Base-by-base conservation (phyloP, 2,113 vertebrate species). In the Myxocyprinus asiaticus region DNA sequence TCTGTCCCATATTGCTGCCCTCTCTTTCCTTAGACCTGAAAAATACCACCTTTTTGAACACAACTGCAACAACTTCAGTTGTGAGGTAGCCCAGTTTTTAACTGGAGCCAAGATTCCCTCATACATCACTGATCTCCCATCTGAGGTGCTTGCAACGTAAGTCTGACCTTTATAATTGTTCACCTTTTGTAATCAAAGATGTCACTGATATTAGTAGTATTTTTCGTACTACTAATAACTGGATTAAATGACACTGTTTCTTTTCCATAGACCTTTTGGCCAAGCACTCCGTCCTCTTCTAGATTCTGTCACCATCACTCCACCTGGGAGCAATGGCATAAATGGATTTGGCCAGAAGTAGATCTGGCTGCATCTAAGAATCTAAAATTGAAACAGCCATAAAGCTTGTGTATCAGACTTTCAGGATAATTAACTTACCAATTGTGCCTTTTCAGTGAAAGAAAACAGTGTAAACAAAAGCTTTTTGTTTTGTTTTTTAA, bases 61-160 rank as follows among this genome's bases (percentile, higher is more conserved):
- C 91, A 99, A 99, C 91, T 99, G 98, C 90, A 99, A 99, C 92
- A 97, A 96, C 68, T 99, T 99, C 87, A 98, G 94, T 88, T 97
- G 98, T 2, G 98, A 99, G 92, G 95, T 99, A 84, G 95, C 97
- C 72, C 98, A 99, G 90, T 99, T 99, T 88, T 92, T 99, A 88
- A 99, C 97, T 0, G 97, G 97, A 78, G 91, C 86, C 79, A 92
- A 96, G 85, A 98, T 99, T 83, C 98, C 98, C 33, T 95, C 96
- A 12, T 96, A 99, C 85, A 98, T 99, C 90, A 99, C 96, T 0
- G 96, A 99, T 89, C 95, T 99, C 84, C 98, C 98, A 7, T 94
- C 97, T 44, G 98, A 99, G 90, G 92, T 99, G 82, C 96, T 99
- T 79, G 93, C 97, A 85, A 99, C 98, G 98, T 99, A 88, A 97